Base-by-base conservation (phyloP, 2,113 vertebrate species). In the Sylvilagus bachmani region DNA sequence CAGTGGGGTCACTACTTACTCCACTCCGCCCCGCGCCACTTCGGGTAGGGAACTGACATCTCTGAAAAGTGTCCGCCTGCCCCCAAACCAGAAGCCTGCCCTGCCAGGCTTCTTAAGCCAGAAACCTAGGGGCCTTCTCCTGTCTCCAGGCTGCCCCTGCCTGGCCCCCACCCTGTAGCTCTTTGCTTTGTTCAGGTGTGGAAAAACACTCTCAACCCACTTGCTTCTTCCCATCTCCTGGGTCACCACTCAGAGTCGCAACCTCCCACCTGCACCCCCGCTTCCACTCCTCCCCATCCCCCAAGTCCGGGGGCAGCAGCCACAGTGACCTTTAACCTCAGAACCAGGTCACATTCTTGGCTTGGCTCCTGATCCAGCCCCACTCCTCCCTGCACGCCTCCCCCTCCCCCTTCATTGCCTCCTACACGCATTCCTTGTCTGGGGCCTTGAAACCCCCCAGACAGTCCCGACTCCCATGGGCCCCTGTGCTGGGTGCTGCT, bases 201-300 rank as follows among this genome's bases (percentile, higher is more conserved):
- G n/a, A 67, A 9, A 25, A 6, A 1, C 0, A 0, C 53, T 8
- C 11, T 0, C 11, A 21, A 25, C 10, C n/a, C 85, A 10, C n/a
- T 27, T 4, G 13, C 10, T 53, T 25, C 69, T 55, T 51, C 77
- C 77, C 13, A 1, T 1, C 7, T 22, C 36, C 69, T 6, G 51
- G 51, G 0, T 44, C 64, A 7, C 58, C 29, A 0, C 38, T 16
- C 2, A 2, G 12, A 36, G n/a, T n/a, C 13, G 1, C 4, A 31
- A 14, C 14, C 6, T 1, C 27, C 38, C 22, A 19, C 31, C 17
- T 17, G 21, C n/a, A 13, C n/a, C 22, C 22, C 6, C 70, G 16
- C 25, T 17, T 83, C 74, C 24, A 10, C 10, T 3, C 31, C 6
- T 33, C 16, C 33, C 10, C 0, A 0, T 4, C 2, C 33, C 38